Conservation (phyloP, 2,797 vertebrate genomes). For the Apogon hyalosoma region DNA sequence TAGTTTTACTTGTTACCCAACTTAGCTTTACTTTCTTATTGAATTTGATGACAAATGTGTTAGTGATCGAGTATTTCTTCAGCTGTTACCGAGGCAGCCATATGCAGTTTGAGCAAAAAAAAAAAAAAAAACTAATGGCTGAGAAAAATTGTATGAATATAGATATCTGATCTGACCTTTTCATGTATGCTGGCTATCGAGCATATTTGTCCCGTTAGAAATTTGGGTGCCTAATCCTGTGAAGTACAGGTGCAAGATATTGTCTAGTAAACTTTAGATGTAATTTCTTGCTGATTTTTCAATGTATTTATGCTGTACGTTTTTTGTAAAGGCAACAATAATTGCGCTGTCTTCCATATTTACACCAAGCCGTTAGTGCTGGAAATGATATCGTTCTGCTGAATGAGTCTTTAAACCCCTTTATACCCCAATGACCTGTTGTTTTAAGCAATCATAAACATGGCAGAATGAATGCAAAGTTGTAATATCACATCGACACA, state of each 20-base stretch:
- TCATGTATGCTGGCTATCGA: conserved; percentile 48
- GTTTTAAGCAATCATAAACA: conserved; percentile 73
- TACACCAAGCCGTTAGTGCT: conserved; percentile 67
- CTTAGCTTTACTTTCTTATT: conserved; percentile 69
- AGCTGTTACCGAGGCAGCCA: conserved; percentile 53
- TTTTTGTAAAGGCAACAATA: conserved; percentile 61
- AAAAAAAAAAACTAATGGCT: conserved; percentile 6
- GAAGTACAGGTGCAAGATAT: conserved; percentile 63
- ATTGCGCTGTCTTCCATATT: conserved; percentile 80
- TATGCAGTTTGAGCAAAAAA: conserved; percentile 11
- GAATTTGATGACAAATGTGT: conserved; percentile 69
- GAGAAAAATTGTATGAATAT: conserved; percentile 33
- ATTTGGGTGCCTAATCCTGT: conserved; percentile 70
- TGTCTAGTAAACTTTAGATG: conserved; percentile 67
- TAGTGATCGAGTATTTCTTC: conserved; percentile 67
- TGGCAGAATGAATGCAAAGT: conserved; percentile 68
- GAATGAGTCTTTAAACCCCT: conserved; percentile 60
- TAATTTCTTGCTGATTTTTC: conserved; percentile 67
- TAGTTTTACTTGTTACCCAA: conserved; percentile 72
- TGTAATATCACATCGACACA: conserved; percentile 63
- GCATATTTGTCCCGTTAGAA: conserved; percentile 52
- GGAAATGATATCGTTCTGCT: conserved; percentile 65
- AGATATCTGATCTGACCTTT: conserved; percentile 29
- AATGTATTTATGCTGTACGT: conserved; percentile 66
- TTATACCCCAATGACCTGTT: conserved; percentile 51